phyloP scores from a whole-genome alignment of 2,113 vertebrate genomes.

The Colossoma macropomum region DNA sequence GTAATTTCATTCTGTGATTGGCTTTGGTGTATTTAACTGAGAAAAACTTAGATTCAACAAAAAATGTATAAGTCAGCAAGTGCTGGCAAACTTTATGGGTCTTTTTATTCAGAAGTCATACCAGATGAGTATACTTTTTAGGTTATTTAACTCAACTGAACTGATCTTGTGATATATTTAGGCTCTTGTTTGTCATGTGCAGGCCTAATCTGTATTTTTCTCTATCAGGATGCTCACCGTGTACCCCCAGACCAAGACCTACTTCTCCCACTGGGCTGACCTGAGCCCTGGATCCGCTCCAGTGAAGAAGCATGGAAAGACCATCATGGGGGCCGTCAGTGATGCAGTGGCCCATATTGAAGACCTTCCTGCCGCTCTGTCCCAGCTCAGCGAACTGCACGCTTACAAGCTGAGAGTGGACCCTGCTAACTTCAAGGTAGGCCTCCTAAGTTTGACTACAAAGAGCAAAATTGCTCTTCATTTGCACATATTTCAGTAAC shows the following conservation, averaged over 20 bases:
- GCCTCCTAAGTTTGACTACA: background rate
- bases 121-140: too few species aligned
- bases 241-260: slow-evolving; percentile 79
- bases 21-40: background rate
- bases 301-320: slow-evolving; percentile 72
- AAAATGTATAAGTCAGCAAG: too few species aligned
- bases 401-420: slow-evolving; percentile 82
- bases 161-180: too few species aligned
- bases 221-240: slow-evolving; percentile 65
- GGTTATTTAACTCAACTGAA: too few species aligned
- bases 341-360: slow-evolving; percentile 69
- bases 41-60: background rate
- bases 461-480: too few species aligned
- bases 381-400: slow-evolving; percentile 79
- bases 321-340: slow-evolving; percentile 61
- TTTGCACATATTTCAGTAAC: too few species aligned
- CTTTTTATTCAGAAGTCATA: too few species aligned
- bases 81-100: too few species aligned
- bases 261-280: slow-evolving; percentile 80
- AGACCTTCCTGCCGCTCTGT: slow-evolving; percentile 65
- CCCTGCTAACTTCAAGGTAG: slow-evolving; percentile 80
- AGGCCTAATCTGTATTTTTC: background rate
- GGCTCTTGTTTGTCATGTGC: slow-evolving; percentile 59
- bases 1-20: background rate
- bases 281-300: slow-evolving; percentile 64